Base-by-base conservation (phyloP, 2,888 invertebrate species). In the Mystacides longicornis region DNA sequence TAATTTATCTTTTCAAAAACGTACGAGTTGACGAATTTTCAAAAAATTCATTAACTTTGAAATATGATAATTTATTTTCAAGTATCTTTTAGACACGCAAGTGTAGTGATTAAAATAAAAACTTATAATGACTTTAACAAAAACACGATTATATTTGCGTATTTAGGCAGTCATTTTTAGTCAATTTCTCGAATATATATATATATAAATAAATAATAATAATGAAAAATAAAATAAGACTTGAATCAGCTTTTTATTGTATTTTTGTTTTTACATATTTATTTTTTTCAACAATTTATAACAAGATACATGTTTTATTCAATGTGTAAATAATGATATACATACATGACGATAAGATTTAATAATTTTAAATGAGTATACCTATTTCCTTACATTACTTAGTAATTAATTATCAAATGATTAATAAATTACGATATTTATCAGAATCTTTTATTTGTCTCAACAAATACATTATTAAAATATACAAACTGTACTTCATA, bases 401-500 rank as follows among this genome's bases (percentile, higher is more conserved):
- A 60, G 58, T 49, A 49, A 54, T 58, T 60, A 60, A 58, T 60
- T 60, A 60, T 60, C 52, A 49, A 54, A 33, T 54, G 47, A 53
- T 23, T 53, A 51, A 57, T 49, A 53, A 60, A 60, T 55, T 58
- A 60, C 58, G 52, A 56, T 58, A 58, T 58, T 58, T 60, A 60
- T 56, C 58, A 53, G 51, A 51, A 56, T 23, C 19, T 52, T 55
- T 54, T 51, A 49, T 33, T 51, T 45, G 54, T 51, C 46, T 54
- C 49, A 52, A 23, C 51, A 60, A 58, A 57, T 47, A 56, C 58
- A 58, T 54, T 59, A 74, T 74, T 74, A 74, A 71, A 64, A 62
- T 70, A 52, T 54, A 70, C 71, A 63, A 64, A 57, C 58, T n/a
- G n/a, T n/a, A n/a, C n/a, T n/a, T n/a, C n/a, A n/a, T n/a, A n/a